A percentile compares a stretch with the other conserved stretches of the same genome.
Conservation (phyloP, 92 coral and sea anemone species). For the Pocillopora grandis region DNA sequence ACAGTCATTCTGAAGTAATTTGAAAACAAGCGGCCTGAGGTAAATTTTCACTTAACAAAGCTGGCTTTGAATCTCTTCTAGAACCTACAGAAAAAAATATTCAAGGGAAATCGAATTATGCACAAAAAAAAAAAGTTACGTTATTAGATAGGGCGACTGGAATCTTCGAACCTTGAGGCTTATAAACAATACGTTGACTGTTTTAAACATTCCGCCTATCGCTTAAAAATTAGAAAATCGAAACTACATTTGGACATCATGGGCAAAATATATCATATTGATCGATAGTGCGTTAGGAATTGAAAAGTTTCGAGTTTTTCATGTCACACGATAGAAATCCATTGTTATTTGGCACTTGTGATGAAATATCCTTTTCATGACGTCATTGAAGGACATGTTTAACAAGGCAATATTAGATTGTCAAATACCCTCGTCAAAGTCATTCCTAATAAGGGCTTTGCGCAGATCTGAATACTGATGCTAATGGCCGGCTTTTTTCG, state of each 20-base stretch:
- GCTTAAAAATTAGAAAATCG: no score
- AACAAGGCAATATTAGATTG: conserved; percentile 6
- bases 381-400: conserved; percentile 12
- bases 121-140: no score
- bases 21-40: background rate
- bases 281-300: background rate
- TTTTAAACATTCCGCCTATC: no score
- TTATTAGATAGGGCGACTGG: no score
- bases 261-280: no score
- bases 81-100: background rate
- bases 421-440: background rate
- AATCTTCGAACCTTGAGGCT: no score
- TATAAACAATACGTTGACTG: no score
- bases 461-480: background rate
- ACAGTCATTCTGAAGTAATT: background rate
- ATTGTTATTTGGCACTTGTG: background rate
- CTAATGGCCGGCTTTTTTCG: background rate
- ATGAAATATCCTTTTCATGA: background rate
- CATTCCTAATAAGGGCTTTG: background rate
- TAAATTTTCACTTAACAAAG: background rate
- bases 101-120: background rate
- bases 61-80: background rate
- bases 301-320: background rate
- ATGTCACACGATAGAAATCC: background rate
- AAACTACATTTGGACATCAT: no score